phyloP scores from a whole-genome alignment of 1,140 invertebrate species.

The Wasmannia auropunctata region DNA sequence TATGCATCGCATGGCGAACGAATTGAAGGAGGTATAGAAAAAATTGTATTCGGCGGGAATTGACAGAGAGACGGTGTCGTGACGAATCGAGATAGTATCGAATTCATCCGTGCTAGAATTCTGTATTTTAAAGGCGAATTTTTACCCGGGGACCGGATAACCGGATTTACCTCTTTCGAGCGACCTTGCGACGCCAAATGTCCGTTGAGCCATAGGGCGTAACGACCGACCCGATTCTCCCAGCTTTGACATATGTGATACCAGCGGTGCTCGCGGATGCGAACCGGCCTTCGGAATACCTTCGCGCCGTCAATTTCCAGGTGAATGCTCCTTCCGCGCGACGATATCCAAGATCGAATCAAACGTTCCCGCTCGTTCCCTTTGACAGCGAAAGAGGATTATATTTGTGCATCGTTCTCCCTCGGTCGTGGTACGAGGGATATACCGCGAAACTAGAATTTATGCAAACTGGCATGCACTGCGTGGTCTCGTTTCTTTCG shows the following conservation, averaged over 20 bases:
- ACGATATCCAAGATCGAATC: constrained; percentile 87
- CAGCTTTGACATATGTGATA: constrained; percentile 89
- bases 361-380: constrained; percentile 87
- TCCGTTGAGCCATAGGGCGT: constrained; percentile 87
- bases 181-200: constrained; percentile 84
- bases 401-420: not conserved
- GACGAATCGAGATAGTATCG: not conserved
- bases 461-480: not conserved
- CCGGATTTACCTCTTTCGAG: constrained; percentile 81
- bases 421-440: not conserved
- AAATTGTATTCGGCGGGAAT: not conserved
- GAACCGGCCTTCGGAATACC: constrained; percentile 83
- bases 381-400: constrained; percentile 73
- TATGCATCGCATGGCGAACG: no score
- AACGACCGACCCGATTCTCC: constrained; percentile 86
- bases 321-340: constrained; percentile 85
- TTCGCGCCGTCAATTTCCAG: constrained; percentile 86
- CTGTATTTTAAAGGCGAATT: not conserved
- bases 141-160: no score
- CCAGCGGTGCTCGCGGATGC: constrained; percentile 86
- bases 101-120: not conserved
- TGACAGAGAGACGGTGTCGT: not conserved
- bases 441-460: not conserved
- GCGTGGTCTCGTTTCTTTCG: not conserved
- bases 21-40: not conserved